phyloP scores from a whole-genome alignment of 64 coral and sea anemone genomes.

The Astreopora myriophthalma region DNA sequence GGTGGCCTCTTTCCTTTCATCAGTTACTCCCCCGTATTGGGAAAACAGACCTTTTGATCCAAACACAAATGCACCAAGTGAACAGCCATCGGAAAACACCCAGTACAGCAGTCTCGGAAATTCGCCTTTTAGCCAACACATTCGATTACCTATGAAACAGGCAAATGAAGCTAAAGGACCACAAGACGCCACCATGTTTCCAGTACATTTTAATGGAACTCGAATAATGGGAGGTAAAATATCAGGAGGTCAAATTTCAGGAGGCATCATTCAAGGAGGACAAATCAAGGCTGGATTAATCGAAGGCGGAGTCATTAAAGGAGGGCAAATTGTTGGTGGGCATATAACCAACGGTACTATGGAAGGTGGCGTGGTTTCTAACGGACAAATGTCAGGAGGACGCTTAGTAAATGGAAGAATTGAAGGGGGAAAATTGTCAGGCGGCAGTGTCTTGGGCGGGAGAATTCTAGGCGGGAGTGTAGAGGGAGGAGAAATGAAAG shows the following conservation, averaged over 20 bases:
- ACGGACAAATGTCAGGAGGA: conserved; percentile 84
- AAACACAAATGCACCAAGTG: neutral
- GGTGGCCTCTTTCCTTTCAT: neutral
- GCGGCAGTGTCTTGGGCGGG: conserved; percentile 84
- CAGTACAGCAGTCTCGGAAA: neutral
- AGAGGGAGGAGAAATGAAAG: conserved; percentile 84
- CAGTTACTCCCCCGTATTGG: neutral
- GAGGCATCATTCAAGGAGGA: conserved; percentile 81
- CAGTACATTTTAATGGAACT: conserved; percentile 57
- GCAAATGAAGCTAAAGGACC: neutral
- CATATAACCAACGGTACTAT: conserved; percentile 83
- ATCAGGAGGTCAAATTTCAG: conserved; percentile 84
- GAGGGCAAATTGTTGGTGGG: conserved; percentile 88
- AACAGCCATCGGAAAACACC: neutral
- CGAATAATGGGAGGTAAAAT: conserved; percentile 92
- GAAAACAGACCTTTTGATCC: neutral
- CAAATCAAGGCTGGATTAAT: conserved; percentile 75
- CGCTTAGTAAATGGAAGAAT: conserved; percentile 77
- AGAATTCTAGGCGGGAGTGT: conserved; percentile 78
- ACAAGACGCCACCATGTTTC: neutral
- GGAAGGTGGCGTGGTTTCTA: conserved; percentile 75
- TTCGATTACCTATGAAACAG: neutral
- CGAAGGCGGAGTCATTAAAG: conserved; percentile 81
- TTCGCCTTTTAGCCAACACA: neutral
- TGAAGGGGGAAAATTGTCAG: conserved; percentile 85